Evolutionary conservation across 2,888 invertebrate genomes (phyloP).

Genomic region (Gerosis bhagava): DNA sequence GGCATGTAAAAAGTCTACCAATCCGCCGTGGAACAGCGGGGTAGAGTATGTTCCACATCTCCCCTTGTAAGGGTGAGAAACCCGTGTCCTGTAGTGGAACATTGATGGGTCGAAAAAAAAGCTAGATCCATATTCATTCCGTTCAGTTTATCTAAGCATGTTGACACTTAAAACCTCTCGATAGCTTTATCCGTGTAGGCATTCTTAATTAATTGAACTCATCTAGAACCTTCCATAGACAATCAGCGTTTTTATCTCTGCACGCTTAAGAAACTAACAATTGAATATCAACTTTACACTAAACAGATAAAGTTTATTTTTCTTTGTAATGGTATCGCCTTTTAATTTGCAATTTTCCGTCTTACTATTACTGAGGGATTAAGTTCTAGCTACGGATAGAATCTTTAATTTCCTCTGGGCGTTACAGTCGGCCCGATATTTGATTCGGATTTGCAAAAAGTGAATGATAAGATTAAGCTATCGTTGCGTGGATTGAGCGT

Average conservation of each 20-base stretch:
- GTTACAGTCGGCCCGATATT: conserved; percentile 58
- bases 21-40: too few relatives aligned
- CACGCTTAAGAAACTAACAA: conserved; percentile 28
- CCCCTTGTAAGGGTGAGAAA: too few relatives aligned
- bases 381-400: conserved; percentile 73
- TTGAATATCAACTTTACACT: conserved; percentile 37
- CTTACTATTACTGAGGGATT: conserved; percentile 72
- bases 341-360: conserved; percentile 79
- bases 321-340: conserved; percentile 27
- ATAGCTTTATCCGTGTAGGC: conserved; percentile 55
- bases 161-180: conserved; percentile 37
- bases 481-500: conserved; percentile 1
- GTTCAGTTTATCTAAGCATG: neutral
- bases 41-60: too few relatives aligned
- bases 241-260: conserved; percentile 69
- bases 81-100: too few relatives aligned
- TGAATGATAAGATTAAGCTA: conserved; percentile 16
- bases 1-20: too few relatives aligned
- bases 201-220: conserved; percentile 71
- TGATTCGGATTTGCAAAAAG: conserved; percentile 41
- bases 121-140: too few relatives aligned
- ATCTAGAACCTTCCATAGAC: conserved; percentile 56
- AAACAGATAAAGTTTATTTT: conserved; percentile 32
- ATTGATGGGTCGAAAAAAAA: too few relatives aligned
- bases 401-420: conserved; percentile 79